These are phyloP conservation scores for Fulica atra DNA, from an alignment of 2,113 vertebrate species.

Conservation along the genomic window DNA sequence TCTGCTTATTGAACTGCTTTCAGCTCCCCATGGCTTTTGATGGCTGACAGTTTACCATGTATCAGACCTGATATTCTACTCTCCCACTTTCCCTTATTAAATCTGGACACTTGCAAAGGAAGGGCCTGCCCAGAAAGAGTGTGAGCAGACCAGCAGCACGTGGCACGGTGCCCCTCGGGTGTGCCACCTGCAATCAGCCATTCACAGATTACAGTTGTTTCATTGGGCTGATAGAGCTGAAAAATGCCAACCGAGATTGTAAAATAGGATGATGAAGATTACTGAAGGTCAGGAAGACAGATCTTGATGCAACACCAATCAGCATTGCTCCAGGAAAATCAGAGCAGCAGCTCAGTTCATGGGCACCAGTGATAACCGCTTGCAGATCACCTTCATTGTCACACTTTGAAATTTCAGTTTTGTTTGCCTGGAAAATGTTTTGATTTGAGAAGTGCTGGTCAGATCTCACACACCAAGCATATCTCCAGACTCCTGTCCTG, in stretches of 20 bases:
- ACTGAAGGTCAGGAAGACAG: neutral
- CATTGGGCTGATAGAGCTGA: neutral
- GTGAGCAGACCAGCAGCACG: rapidly evolving
- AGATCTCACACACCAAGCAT: neutral
- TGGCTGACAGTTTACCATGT: neutral
- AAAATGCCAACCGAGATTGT: rapidly evolving
- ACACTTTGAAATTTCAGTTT: neutral
- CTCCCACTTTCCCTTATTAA: neutral
- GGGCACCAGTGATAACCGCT: neutral
- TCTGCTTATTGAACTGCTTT: constrained; percentile 15
- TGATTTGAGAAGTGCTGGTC: neutral
- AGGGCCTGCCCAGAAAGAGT: neutral
- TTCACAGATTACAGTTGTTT: neutral
- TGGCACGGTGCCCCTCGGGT: rapidly evolving
- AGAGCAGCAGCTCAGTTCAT: neutral
- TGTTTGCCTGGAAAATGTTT: neutral
- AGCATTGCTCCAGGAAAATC: neutral
- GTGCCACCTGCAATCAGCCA: neutral
- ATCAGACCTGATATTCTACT: neutral
- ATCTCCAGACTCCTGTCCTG: neutral
- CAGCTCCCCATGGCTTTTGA: neutral
- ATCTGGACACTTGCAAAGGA: neutral
- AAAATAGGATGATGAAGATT: neutral
- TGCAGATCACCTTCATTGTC: neutral
- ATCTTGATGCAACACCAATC: neutral